These are phyloP conservation scores for Argentina silus DNA, from an alignment of 2,797 vertebrate species.

Conservation along the genomic window DNA sequence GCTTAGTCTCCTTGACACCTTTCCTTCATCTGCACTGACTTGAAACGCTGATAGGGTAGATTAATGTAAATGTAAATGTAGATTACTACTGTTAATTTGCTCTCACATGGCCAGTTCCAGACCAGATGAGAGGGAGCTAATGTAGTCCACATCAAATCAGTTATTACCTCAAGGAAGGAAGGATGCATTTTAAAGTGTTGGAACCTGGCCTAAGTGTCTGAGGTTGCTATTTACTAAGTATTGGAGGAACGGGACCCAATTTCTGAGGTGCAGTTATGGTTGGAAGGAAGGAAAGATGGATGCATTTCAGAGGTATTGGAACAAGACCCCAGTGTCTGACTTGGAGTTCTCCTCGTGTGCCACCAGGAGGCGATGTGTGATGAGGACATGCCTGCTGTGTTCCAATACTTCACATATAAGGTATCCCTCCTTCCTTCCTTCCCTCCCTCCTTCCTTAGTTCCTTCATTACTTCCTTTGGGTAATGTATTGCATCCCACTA, in stretches of 20 bases:
- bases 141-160: neutral
- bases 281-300: constrained; percentile 38
- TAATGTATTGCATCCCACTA: constrained; percentile 48
- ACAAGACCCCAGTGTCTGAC: constrained; percentile 52
- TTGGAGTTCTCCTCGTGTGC: constrained; percentile 51
- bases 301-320: constrained; percentile 41
- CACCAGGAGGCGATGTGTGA: constrained; percentile 77
- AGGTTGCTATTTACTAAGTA: constrained; percentile 14
- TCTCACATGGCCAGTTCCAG: too few species aligned
- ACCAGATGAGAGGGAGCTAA: too few species aligned
- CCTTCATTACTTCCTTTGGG: neutral
- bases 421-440: constrained; percentile 58
- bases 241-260: neutral
- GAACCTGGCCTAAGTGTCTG: neutral
- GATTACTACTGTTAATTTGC: too few species aligned
- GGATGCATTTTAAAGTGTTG: neutral
- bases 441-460: constrained; percentile 1
- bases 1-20: too few species aligned
- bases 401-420: constrained; percentile 74
- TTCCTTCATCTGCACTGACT: too few species aligned
- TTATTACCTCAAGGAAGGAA: neutral
- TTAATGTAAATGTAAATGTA: too few species aligned
- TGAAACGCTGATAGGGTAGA: too few species aligned
- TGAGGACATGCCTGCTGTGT: constrained; percentile 76
- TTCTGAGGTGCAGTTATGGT: neutral